Evolutionary conservation across 2,113 vertebrate genomes (phyloP).

Genomic region (Anhinga anhinga): DNA sequence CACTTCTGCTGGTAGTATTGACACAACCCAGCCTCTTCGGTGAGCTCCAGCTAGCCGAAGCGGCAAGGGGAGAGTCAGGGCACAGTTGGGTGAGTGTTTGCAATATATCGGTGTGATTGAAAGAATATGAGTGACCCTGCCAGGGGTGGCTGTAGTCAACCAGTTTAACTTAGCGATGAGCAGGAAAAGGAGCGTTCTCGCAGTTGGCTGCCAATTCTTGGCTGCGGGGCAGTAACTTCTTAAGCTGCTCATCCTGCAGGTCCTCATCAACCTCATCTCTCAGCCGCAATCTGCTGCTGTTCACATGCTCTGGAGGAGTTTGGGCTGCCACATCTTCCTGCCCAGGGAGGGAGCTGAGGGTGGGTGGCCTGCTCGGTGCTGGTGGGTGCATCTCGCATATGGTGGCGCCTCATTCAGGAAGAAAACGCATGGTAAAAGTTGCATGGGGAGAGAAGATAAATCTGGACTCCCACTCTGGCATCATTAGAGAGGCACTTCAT

Average conservation of each 20-base stretch:
- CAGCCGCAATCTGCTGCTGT: accelerated
- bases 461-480: neutral
- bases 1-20: neutral
- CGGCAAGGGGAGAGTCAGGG: neutral
- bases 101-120: accelerated
- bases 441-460: neutral
- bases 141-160: neutral
- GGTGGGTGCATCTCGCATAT: neutral
- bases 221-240: neutral
- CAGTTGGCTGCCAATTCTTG: neutral
- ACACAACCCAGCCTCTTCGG: neutral
- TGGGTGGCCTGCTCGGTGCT: accelerated
- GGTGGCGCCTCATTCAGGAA: neutral
- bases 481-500: neutral
- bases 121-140: neutral
- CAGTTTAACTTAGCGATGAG: neutral
- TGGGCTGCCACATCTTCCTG: neutral
- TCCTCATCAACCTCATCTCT: neutral
- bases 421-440: neutral
- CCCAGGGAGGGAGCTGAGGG: neutral
- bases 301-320: neutral
- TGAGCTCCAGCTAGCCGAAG: neutral
- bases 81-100: neutral
- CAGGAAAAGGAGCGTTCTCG: neutral
- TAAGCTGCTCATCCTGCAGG: accelerated